Evolutionary conservation across 2,113 vertebrate genomes (phyloP).

Genomic region (Heterocephalus glaber): DNA sequence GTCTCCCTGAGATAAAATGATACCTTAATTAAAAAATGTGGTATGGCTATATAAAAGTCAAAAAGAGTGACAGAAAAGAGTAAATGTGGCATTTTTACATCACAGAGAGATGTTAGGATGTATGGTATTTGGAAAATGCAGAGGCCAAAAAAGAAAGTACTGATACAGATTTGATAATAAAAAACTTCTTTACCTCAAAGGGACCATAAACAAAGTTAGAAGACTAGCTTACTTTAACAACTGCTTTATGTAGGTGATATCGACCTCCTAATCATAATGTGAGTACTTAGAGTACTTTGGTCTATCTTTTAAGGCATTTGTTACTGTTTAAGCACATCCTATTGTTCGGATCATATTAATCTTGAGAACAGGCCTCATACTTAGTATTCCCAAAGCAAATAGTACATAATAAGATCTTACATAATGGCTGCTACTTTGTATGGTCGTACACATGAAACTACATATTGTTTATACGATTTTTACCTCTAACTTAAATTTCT

Average conservation of each 20-base stretch:
- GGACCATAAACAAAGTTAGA: slow-evolving; percentile 45
- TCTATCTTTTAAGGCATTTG: background rate
- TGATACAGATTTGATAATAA: background rate
- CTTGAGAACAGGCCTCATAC: background rate
- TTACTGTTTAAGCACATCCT: slow-evolving; percentile 18
- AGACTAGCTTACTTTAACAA: slow-evolving; percentile 45
- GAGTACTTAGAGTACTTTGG: background rate
- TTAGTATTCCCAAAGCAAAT: slow-evolving; percentile 36
- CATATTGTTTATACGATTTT: background rate
- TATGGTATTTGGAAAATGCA: slow-evolving; percentile 49
- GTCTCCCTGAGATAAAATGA: slow-evolving; percentile 24
- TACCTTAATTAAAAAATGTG: slow-evolving; percentile 58
- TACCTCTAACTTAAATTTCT: slow-evolving; percentile 30
- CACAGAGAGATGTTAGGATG: slow-evolving; percentile 32
- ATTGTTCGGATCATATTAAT: background rate
- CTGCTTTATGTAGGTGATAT: slow-evolving; percentile 1
- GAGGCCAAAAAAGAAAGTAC: background rate
- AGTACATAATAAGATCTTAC: slow-evolving; percentile 21
- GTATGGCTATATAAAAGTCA: slow-evolving; percentile 32
- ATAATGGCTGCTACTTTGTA: slow-evolving; percentile 10
- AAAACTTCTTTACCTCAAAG: slow-evolving; percentile 27
- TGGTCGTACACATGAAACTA: slow-evolving; percentile 12
- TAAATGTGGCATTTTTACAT: slow-evolving; percentile 22
- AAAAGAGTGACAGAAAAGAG: background rate
- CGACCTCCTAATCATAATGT: slow-evolving; percentile 23